Conservation (phyloP, 2,888 invertebrate genomes). For the Polylopha cassiicola region DNA sequence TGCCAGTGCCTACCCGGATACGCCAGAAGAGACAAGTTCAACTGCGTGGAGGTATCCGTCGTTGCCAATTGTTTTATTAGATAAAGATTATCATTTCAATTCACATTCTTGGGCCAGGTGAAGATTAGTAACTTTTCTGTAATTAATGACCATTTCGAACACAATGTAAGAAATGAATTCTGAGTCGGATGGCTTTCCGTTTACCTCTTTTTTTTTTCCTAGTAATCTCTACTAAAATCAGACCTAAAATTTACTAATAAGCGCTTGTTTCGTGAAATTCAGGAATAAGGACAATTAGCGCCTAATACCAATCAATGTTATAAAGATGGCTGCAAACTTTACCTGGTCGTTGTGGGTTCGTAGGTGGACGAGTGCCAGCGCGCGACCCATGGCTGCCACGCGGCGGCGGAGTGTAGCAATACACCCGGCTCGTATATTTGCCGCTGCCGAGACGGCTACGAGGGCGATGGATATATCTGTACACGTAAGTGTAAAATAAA, state of each 20-base stretch:
- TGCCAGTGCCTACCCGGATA: conserved; percentile 91
- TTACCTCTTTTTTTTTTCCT: too few relatives aligned
- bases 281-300: too few relatives aligned
- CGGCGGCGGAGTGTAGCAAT: conserved; percentile 87
- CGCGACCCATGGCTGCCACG: conserved; percentile 84
- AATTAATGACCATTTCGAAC: too few relatives aligned
- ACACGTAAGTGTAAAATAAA: conserved; percentile 79
- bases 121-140: too few relatives aligned
- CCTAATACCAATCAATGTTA: too few relatives aligned
- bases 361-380: conserved; percentile 85
- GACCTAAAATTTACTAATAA: too few relatives aligned
- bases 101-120: too few relatives aligned
- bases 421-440: conserved; percentile 90
- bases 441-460: conserved; percentile 80
- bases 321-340: background rate
- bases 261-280: too few relatives aligned
- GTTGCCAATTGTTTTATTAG: background rate
- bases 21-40: conserved; percentile 85
- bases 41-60: conserved; percentile 80
- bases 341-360: background rate
- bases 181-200: too few relatives aligned
- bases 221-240: too few relatives aligned
- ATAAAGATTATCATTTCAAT: too few relatives aligned
- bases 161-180: too few relatives aligned
- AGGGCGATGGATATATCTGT: conserved; percentile 87